phyloP scores from a whole-genome alignment of 2,113 vertebrate genomes.

The Panthera leo region DNA sequence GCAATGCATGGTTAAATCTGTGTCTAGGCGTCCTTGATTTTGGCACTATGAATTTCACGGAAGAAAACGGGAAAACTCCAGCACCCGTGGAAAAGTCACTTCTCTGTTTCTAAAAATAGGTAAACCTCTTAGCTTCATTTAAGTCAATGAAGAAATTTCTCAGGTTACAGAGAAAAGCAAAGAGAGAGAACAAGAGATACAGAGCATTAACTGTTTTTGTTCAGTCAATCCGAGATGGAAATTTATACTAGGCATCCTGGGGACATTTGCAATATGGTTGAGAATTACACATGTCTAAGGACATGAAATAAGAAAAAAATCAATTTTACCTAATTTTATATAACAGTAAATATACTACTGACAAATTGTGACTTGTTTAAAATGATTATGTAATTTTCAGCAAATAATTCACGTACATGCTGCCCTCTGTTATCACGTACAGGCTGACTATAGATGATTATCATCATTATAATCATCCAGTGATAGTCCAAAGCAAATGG shows the following conservation, averaged over 20 bases:
- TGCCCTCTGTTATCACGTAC: background rate
- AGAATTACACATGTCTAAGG: background rate
- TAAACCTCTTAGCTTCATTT: background rate
- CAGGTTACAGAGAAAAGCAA: background rate
- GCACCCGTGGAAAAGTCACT: background rate
- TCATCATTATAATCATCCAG: background rate
- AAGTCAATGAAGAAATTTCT: constrained; percentile 40
- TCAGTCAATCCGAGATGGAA: background rate
- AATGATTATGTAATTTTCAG: background rate
- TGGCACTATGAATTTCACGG: background rate
- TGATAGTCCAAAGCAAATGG: background rate
- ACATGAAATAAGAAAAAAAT: background rate
- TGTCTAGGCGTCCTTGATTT: background rate
- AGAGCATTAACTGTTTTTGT: background rate
- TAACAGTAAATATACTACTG: background rate
- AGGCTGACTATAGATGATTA: background rate
- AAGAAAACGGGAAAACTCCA: background rate
- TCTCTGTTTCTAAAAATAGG: constrained; percentile 42
- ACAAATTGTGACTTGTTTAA: background rate
- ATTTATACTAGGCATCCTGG: background rate
- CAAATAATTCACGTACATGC: background rate
- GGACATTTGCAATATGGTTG: background rate
- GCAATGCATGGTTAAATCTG: background rate
- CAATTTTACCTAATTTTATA: background rate
- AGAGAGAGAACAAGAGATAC: background rate